phyloP scores from a whole-genome alignment of 2,888 invertebrate genomes.

The Pseudanteris insignis region DNA sequence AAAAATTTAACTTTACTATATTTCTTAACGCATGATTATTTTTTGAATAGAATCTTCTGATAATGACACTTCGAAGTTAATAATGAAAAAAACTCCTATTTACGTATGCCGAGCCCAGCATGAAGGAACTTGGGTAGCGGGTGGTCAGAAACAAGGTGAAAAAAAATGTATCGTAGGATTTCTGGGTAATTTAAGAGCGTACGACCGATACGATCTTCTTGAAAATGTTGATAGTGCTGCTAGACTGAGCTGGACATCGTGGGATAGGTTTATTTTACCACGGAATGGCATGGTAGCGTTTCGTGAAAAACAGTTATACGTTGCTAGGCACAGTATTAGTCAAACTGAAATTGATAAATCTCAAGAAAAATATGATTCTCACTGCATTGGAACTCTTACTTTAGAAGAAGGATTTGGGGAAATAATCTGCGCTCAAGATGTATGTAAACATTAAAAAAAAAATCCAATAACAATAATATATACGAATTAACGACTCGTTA shows the following conservation, averaged over 20 bases:
- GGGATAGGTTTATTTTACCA: constrained; percentile 75
- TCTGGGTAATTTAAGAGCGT: constrained; percentile 70
- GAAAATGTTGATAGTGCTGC: constrained; percentile 82
- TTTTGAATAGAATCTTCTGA: constrained; percentile 10
- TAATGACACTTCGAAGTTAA: constrained; percentile 16
- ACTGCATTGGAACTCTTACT: constrained; percentile 78
- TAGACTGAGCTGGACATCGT: constrained; percentile 79
- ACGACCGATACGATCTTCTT: constrained; percentile 75
- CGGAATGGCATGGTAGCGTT: constrained; percentile 77
- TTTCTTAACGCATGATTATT: too few relatives aligned
- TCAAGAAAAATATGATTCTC: constrained; percentile 63
- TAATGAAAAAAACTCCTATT: constrained; percentile 56
- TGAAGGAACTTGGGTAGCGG: constrained; percentile 79
- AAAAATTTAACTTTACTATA: neutral
- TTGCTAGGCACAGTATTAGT: constrained; percentile 66
- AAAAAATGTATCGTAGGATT: constrained; percentile 74
- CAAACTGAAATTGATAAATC: constrained; percentile 17
- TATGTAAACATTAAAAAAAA: constrained; percentile 52
- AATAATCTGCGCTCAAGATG: constrained; percentile 74
- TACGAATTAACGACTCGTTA: neutral
- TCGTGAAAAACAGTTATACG: constrained; percentile 64
- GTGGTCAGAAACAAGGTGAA: constrained; percentile 72
- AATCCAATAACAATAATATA: neutral
- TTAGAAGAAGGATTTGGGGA: constrained; percentile 73
- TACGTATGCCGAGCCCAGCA: constrained; percentile 80